Percentiles rank a stretch among this genome's conserved stretches.
These are phyloP conservation scores for Onychostoma macrolepis DNA, from an alignment of 2,113 vertebrate species.

Conservation along the genomic window DNA sequence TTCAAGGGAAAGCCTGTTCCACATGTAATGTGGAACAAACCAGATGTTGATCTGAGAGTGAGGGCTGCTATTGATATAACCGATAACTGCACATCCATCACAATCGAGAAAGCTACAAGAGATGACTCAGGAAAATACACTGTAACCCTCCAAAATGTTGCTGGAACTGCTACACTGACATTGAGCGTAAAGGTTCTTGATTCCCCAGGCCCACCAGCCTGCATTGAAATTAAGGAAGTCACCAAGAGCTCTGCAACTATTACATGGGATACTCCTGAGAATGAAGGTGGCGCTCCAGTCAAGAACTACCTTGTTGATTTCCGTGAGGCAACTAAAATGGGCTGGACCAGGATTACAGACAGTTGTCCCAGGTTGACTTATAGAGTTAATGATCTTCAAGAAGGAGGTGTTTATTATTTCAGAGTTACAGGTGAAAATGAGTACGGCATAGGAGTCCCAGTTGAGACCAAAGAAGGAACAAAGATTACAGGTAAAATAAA, in stretches of 20 bases:
- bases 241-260: slow-evolving; percentile 89
- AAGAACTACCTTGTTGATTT: slow-evolving; percentile 96
- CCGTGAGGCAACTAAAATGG: slow-evolving; percentile 96
- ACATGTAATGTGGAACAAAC: slow-evolving; percentile 88
- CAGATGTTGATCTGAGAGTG: slow-evolving; percentile 90
- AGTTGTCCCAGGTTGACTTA: slow-evolving; percentile 92
- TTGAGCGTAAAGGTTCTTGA: slow-evolving; percentile 94
- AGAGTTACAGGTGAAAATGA: slow-evolving; percentile 96
- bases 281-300: slow-evolving; percentile 93
- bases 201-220: slow-evolving; percentile 89
- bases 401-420: slow-evolving; percentile 94
- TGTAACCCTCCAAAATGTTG: slow-evolving; percentile 86
- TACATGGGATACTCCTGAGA: slow-evolving; percentile 95
- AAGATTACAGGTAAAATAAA: slow-evolving; percentile 90
- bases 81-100: slow-evolving; percentile 88
- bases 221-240: slow-evolving; percentile 84
- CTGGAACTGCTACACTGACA: slow-evolving; percentile 86
- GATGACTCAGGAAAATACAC: slow-evolving; percentile 95
- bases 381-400: slow-evolving; percentile 87
- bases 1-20: slow-evolving; percentile 95
- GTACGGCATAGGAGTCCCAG: slow-evolving; percentile 86
- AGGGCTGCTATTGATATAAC: slow-evolving; percentile 91
- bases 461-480: slow-evolving; percentile 91
- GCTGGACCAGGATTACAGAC: slow-evolving; percentile 92
- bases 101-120: slow-evolving; percentile 93